A percentile compares a stretch with the other conserved stretches of the same genome.
These are phyloP conservation scores for Notodonta ziczac DNA, from an alignment of 2,888 invertebrate genomes.

Conservation along the genomic window DNA sequence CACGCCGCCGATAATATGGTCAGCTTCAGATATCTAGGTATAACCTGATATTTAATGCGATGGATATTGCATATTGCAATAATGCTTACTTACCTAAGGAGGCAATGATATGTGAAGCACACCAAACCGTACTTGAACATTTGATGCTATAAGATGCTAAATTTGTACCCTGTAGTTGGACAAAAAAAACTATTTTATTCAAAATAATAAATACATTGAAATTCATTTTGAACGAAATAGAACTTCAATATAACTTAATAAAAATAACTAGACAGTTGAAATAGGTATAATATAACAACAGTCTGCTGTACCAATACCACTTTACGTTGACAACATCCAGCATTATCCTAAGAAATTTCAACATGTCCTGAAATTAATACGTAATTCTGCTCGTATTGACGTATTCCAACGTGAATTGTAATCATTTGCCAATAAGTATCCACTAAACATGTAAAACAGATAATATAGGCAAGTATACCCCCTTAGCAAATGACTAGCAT, in stretches of 20 bases:
- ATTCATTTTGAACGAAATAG: too few species aligned
- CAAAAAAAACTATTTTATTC: too few species aligned
- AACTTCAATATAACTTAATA: too few species aligned
- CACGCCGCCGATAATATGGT: background rate
- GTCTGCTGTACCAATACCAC: too few species aligned
- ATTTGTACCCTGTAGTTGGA: too few species aligned
- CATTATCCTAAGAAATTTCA: background rate
- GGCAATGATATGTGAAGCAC: too few species aligned
- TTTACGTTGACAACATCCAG: background rate
- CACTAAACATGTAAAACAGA: background rate
- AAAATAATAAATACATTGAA: too few species aligned
- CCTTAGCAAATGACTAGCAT: background rate
- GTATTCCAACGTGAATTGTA: background rate
- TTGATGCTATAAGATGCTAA: too few species aligned
- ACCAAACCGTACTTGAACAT: too few species aligned
- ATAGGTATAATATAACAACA: too few species aligned
- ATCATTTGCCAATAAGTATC: background rate
- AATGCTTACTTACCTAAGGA: background rate
- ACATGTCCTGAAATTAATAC: background rate
- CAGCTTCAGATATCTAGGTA: slow-evolving; percentile 1
- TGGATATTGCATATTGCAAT: background rate
- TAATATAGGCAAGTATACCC: background rate
- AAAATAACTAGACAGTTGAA: too few species aligned
- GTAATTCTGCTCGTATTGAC: background rate
- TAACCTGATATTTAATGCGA: background rate